A percentile compares a stretch with the other conserved stretches of the same genome.
These are phyloP conservation scores for Arenaria interpres DNA, from an alignment of 2,113 vertebrate genomes.

Conservation along the genomic window DNA sequence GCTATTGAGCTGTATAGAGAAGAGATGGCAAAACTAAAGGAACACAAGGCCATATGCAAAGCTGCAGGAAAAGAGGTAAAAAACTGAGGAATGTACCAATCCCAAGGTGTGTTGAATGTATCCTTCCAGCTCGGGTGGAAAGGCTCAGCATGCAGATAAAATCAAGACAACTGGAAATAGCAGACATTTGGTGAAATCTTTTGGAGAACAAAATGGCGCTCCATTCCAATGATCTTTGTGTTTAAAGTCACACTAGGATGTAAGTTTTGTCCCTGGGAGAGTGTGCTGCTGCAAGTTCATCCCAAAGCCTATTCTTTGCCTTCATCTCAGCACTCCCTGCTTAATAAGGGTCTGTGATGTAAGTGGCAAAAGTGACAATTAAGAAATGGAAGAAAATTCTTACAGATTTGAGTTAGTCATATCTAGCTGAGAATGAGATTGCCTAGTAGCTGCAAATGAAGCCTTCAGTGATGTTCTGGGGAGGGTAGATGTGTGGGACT, in stretches of 20 bases:
- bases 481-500: not conserved
- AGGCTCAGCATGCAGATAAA: not conserved
- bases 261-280: not conserved
- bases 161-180: not conserved
- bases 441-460: not conserved
- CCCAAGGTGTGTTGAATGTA: not conserved
- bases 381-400: not conserved
- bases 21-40: constrained; percentile 85
- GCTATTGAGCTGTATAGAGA: constrained; percentile 90
- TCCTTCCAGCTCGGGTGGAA: not conserved
- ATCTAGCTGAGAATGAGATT: not conserved
- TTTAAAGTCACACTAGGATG: not conserved
- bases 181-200: not conserved
- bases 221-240: not conserved
- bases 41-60: constrained; percentile 84
- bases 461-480: not conserved
- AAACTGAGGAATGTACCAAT: not conserved
- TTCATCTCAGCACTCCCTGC: not conserved
- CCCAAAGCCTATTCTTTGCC: not conserved
- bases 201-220: not conserved
- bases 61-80: constrained; percentile 88
- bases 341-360: not conserved
- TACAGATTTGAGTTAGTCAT: not conserved
- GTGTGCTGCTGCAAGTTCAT: not conserved
- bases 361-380: not conserved